A percentile compares a stretch with the other conserved stretches of the same genome.
Conservation (phyloP, 2,797 vertebrate genomes). For the Cynodonichthys magdalenae region DNA sequence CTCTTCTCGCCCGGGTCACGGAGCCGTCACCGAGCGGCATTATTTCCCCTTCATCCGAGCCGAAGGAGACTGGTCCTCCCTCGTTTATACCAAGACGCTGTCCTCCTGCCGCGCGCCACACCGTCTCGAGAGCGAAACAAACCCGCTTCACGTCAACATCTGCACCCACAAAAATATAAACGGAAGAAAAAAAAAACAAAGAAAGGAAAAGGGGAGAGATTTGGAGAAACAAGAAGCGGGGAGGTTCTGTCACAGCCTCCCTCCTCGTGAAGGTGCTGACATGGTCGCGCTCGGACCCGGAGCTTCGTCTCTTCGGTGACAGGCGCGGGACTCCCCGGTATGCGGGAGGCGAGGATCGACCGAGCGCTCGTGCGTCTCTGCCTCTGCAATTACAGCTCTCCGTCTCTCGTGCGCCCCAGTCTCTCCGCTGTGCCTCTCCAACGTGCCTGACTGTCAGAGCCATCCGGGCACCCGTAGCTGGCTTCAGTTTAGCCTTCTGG, state of each 20-base stretch:
- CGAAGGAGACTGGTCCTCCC: slow-evolving; percentile 57
- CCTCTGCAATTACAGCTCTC: slow-evolving; percentile 80
- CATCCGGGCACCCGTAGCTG: slow-evolving; percentile 81
- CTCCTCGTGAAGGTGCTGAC: slow-evolving; percentile 43
- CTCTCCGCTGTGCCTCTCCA: slow-evolving; percentile 70
- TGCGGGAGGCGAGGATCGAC: slow-evolving; percentile 68
- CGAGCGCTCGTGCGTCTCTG: slow-evolving; percentile 71
- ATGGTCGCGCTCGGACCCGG: slow-evolving; percentile 38
- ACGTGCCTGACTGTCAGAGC: slow-evolving; percentile 78
- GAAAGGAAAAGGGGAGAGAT: slow-evolving; percentile 25
- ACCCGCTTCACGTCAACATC: slow-evolving; percentile 69
- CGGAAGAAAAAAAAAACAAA: slow-evolving; percentile 41
- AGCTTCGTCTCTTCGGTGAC: slow-evolving; percentile 49
- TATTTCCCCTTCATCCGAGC: slow-evolving; percentile 75
- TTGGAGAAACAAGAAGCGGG: slow-evolving; percentile 17
- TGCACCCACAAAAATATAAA: slow-evolving; percentile 59
- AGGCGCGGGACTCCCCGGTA: slow-evolving; percentile 71
- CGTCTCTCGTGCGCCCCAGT: slow-evolving; percentile 69
- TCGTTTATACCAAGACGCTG: slow-evolving; percentile 42
- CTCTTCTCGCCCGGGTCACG: slow-evolving; percentile 78
- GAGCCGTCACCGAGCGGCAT: slow-evolving; percentile 83
- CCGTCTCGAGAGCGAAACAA: slow-evolving; percentile 52
- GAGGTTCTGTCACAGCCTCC: slow-evolving; percentile 42
- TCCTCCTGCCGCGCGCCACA: slow-evolving; percentile 52
- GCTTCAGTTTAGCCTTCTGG: slow-evolving; percentile 49